Evolutionary conservation across 2,888 invertebrate species (phyloP), one percentile per base, ranked within the genome.

Genomic region (Apamea anceps): DNA sequence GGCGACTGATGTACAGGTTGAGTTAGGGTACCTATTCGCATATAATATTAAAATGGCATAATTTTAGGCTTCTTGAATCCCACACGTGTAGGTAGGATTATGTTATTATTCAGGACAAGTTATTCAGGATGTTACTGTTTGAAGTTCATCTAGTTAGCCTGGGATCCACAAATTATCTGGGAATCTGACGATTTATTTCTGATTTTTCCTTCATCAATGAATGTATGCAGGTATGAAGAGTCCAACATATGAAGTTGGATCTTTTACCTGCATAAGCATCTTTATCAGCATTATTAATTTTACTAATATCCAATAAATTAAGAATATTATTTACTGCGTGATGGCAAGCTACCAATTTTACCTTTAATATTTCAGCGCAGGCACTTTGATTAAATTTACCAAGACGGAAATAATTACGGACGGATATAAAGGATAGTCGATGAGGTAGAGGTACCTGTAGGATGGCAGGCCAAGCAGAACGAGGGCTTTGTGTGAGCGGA

Each of bases 341-440:
- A 84, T 72, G 73, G 63, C 72, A 65, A 75, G 68, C 32, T 60
- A 67, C 73, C 73, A 67, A 85, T 84, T 84, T 85, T n/a, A 65
- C 85, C 85, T 87, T 71, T 76, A 79, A 85, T 85, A 85, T 87
- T 87, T 79, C 70, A 87, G 66, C 75, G 45, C 75, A 37, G 84
- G 84, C 73, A 71, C 63, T 84, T 74, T 84, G 85, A 85, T 87
- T 87, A 85, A 85, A 87, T 85, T 87, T 84, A 70, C 71, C 80
- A 73, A 54, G 66, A 71, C 21, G 72, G 67, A 75, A 84, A 74
- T 84, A 73, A 80, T 84, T 80, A n/a, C n/a, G 84, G 4, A 65
- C 45, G 60, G 70, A 79, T 74, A 63, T 86, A 83, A 70, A 77
- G 78, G 86, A 65, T 84, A 54, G 83, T 62, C 63, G 74, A 72